Percentiles rank a stretch among this genome's conserved stretches.
phyloP scores from a whole-genome alignment of 2,888 invertebrate genomes.

The Lampropteryx suffumata region DNA sequence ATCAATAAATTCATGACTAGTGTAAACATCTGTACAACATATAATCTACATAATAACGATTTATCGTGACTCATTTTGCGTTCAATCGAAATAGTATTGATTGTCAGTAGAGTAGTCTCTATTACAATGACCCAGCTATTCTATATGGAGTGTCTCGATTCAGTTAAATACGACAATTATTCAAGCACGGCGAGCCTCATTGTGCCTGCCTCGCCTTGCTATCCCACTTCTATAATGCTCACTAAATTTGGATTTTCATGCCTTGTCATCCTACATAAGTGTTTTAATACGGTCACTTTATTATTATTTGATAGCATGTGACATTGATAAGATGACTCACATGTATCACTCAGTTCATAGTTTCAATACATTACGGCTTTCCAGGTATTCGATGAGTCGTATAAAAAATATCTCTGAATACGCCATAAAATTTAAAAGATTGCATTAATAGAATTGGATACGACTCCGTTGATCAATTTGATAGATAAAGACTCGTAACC shows the following conservation, averaged over 20 bases:
- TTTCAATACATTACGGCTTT: conserved; percentile 21
- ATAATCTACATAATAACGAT: too few relatives aligned
- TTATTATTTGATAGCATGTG: conserved; percentile 55
- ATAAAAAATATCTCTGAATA: conserved; percentile 34
- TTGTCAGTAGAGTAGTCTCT: background rate
- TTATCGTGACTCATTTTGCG: too few relatives aligned
- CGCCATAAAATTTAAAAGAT: conserved; percentile 52
- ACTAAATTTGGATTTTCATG: conserved; percentile 75
- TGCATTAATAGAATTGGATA: conserved; percentile 65
- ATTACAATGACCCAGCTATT: conserved; percentile 10
- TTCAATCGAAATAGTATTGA: background rate
- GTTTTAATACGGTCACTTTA: conserved; percentile 63
- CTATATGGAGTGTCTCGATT: conserved; percentile 42
- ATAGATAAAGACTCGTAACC: conserved; percentile 65
- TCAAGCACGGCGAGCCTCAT: conserved; percentile 69
- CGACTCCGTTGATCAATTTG: conserved; percentile 58
- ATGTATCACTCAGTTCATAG: conserved; percentile 36
- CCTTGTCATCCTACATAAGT: conserved; percentile 71
- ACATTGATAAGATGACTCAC: conserved; percentile 48
- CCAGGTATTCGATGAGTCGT: conserved; percentile 9
- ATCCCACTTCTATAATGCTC: conserved; percentile 53
- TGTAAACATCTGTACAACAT: too few relatives aligned
- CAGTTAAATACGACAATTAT: conserved; percentile 77
- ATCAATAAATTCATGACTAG: too few relatives aligned
- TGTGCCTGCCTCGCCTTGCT: conserved; percentile 57